Base-by-base conservation (phyloP, 2,797 vertebrate genomes). In the Lophius americanus region DNA sequence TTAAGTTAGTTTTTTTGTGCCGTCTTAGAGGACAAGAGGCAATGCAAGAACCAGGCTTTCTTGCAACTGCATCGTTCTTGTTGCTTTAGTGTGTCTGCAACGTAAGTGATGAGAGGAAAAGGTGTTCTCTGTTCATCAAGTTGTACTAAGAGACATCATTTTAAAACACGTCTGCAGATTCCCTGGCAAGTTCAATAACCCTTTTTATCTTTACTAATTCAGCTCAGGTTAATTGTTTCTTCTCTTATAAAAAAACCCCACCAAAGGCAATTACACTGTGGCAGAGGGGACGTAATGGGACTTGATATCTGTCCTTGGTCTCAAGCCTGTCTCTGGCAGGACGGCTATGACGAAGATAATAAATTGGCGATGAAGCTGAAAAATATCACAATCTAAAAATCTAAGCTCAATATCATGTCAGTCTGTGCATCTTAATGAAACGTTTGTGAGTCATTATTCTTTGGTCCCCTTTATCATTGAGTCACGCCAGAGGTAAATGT, bases 361-460 rank as follows among this genome's bases (percentile, higher is more conserved):
- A 65, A 82, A 86, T 64, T 61, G 48, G 42, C 54, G 61, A 84
- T 82, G 79, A 56, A 39, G 64, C 59, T 46, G 44, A 49, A 59
- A 83, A 72, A 73, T 80, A 41, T 47, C 43, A 4, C 49, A 77
- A 76, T 82, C 70, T 47, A 73, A 61, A 67, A 0, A 60, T 42
- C 53, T 64, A 49, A 79, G 60, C 47, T 60, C 58, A 3, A 69
- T 69, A 72, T 78, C 69, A 38, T 4, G 37, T 70, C 75, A 51
- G 50, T 75, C 77, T 65, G 47, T 49, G 72, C 64, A 37, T 47
- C 73, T 65, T 85, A 84, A 90, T 89, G 81, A 87, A 80, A 68
- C 0, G 41, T 70, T 80, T 13, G 65, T 78, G 72, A 82, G 76
- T 85, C 79, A 73, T 79, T 60, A 60, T 62, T 64, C 67, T 70